A percentile compares a stretch with the other conserved stretches of the same genome.
Evolutionary conservation across 2,113 vertebrate species (phyloP).

Genomic region (Hypanus sabinus): DNA sequence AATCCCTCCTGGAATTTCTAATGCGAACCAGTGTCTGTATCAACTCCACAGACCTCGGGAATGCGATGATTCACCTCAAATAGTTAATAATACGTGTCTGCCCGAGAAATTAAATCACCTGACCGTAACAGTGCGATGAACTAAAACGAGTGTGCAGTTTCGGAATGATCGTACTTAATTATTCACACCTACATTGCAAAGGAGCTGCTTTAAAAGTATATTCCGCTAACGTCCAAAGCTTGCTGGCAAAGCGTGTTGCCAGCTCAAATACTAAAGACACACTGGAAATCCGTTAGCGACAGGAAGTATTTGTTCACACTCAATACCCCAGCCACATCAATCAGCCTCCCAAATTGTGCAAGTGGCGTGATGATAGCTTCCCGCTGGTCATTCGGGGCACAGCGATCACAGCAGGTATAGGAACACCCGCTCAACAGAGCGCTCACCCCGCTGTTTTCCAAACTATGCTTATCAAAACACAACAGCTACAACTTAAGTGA

Average conservation of each 20-base stretch:
- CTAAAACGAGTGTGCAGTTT: neutral
- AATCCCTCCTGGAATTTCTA: conserved; percentile 50
- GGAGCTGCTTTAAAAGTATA: neutral
- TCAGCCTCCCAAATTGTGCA: neutral
- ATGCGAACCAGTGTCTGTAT: neutral
- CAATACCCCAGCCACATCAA: neutral
- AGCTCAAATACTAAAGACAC: neutral
- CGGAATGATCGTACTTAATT: neutral
- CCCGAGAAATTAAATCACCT: neutral
- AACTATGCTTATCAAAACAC: neutral
- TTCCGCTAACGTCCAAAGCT: neutral
- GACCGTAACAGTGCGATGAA: neutral
- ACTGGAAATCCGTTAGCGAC: neutral
- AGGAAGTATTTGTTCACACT: neutral
- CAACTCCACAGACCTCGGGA: neutral
- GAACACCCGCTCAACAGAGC: neutral
- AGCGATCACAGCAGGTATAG: no score
- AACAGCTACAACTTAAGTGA: neutral
- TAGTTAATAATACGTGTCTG: neutral
- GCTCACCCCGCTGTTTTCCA: neutral
- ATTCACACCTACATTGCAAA: neutral
- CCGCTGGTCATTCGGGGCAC: neutral
- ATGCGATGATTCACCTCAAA: neutral
- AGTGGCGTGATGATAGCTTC: neutral
- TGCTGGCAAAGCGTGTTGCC: neutral